Conservation (phyloP, 2,888 invertebrate species). For the Eumacrocentrus americanus region DNA sequence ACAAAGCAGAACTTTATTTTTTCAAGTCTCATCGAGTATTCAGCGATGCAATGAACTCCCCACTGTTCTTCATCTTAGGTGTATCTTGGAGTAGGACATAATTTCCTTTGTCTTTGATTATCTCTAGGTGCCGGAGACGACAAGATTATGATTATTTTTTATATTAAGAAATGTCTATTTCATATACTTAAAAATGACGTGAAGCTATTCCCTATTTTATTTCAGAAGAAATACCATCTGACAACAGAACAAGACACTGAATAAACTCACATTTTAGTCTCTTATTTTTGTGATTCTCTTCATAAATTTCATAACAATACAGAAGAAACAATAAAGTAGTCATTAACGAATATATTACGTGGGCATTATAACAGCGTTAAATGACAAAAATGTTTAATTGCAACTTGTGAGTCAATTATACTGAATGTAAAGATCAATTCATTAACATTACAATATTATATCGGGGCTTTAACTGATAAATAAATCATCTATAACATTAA, state of each 20-base stretch:
- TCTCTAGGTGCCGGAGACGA: no score
- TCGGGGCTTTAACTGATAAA: not conserved
- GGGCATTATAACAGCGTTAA: not conserved
- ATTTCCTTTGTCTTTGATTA: not conserved
- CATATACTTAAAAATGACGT: no score
- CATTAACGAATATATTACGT: constrained; percentile 6
- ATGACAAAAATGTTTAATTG: constrained; percentile 1
- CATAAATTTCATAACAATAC: not conserved
- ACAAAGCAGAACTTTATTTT: no score
- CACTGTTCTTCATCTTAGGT: not conserved
- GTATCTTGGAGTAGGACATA: not conserved
- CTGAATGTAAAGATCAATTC: not conserved
- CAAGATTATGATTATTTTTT: not conserved
- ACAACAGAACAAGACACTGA: constrained; percentile 39
- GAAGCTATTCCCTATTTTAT: not conserved
- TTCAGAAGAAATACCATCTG: constrained; percentile 1
- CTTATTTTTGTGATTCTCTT: not conserved
- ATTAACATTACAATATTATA: constrained; percentile 8
- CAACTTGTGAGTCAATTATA: constrained; percentile 4
- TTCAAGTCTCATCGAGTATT: no score
- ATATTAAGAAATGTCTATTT: not conserved
- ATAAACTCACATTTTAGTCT: constrained; percentile 38
- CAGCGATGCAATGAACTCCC: not conserved
- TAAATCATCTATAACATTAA: constrained; percentile 2
- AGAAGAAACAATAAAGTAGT: not conserved